phyloP scores from a whole-genome alignment of 2,113 vertebrate genomes.

The Anarrhichthys ocellatus region DNA sequence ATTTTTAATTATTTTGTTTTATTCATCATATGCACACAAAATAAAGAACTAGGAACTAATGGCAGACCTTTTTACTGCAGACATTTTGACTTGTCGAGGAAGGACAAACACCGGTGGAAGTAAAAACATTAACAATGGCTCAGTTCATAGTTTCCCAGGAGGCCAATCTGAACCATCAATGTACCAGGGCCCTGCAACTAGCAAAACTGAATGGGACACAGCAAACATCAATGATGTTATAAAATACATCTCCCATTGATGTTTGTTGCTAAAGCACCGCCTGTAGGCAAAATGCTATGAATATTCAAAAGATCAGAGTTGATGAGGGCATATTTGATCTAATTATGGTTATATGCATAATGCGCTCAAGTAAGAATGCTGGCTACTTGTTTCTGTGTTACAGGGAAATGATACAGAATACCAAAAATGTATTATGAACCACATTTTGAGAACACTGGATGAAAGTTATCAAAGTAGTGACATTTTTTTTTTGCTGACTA shows the following conservation, averaged over 20 bases:
- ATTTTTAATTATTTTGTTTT: too few species aligned
- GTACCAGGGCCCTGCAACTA: neutral
- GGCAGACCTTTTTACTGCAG: neutral
- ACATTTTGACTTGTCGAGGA: constrained; percentile 8
- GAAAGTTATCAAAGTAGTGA: neutral
- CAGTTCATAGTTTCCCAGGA: constrained; percentile 9
- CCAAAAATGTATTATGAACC: neutral
- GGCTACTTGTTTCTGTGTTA: neutral
- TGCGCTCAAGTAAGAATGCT: neutral
- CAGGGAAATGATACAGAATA: neutral
- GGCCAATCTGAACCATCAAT: neutral
- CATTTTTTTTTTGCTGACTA: neutral
- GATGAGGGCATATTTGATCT: neutral
- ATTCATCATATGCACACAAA: too few species aligned
- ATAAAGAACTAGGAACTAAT: too few species aligned
- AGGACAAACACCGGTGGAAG: neutral
- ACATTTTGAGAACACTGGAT: neutral
- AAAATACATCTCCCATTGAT: neutral
- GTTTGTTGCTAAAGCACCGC: neutral
- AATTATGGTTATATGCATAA: neutral
- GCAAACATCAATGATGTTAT: neutral
- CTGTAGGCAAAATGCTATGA: neutral
- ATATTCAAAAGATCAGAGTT: neutral
- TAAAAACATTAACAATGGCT: neutral
- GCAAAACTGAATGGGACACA: neutral